Base-by-base conservation (phyloP, 2,797 vertebrate species). In the Sparidentex hasta region DNA sequence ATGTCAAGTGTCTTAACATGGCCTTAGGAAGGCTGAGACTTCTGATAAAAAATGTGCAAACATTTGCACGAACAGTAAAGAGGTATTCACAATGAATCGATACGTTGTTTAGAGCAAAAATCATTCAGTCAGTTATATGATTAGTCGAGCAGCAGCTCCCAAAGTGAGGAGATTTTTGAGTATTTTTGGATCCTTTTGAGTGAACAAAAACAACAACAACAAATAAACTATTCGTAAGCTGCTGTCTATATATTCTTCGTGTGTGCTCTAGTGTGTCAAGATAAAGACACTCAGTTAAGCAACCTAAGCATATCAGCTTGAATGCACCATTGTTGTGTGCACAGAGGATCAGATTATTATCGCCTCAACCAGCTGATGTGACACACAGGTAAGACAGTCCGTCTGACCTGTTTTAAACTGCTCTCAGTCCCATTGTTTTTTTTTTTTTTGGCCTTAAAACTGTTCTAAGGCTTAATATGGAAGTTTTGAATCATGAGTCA, bases 281-380 rank as follows among this genome's bases (percentile, higher is more conserved):
- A 76, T 74, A 65, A 76, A 74, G 33, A 70, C 52, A 58, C 56
- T 46, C 16, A 21, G 44, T 46, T 67, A 21, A 74, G 61, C 51
- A 78, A 65, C 47, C 33, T 43, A 72, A 78, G 57, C 48, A 68
- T 11, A 71, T 63, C 61, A 47, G 33, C 43, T 59, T 79, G 76
- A 76, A 71, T 17, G 51, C 48, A 46, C 50, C 72, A 50, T 52
- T 63, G 66, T 23, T 74, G 65, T 18, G 43, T 47, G 74, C 18
- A 51, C 58, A 4, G 47, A 65, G 65, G 63, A 86, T 76, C 82
- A 69, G 76, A 84, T 84, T 29, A 56, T 76, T 54, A 80, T 85
- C 58, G 2, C 82, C 58, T 51, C 13, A 0, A 63, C 77, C 71
- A 74, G 77, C 74, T 82, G 75, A 81, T 68, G 59, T 1, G 47